phyloP scores from a whole-genome alignment of 1,140 invertebrate genomes.

The Oedothorax gibbosus region DNA sequence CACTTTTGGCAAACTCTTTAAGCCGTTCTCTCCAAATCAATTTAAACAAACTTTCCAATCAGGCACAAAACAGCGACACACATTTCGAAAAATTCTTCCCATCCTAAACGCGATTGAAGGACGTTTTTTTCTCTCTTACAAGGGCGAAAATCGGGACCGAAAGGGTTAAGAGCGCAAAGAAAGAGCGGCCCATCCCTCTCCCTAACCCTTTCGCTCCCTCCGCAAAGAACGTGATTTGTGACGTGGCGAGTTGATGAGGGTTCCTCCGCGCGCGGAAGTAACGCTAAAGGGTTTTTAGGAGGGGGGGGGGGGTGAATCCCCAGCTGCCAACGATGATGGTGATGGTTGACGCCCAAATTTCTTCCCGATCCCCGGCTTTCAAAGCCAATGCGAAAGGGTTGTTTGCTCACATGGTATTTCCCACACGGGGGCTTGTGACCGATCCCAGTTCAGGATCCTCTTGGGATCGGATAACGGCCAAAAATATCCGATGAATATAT shows the following conservation, averaged over 20 bases:
- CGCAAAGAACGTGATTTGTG: conserved; percentile 57
- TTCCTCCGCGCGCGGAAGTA: conserved; percentile 46
- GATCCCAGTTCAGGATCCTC: too few species aligned
- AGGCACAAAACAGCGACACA: too few species aligned
- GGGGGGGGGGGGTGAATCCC: conserved; percentile 7
- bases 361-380: conserved; percentile 19
- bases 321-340: conserved; percentile 42
- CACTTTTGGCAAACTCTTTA: too few species aligned
- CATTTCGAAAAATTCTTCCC: too few species aligned
- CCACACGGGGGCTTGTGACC: conserved; percentile 22
- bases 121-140: neutral
- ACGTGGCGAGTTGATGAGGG: conserved; percentile 60
- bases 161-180: conserved; percentile 6
- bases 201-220: conserved; percentile 49
- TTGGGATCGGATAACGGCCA: too few species aligned
- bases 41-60: too few species aligned
- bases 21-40: too few species aligned
- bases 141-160: neutral
- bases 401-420: conserved; percentile 59
- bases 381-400: conserved; percentile 48
- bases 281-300: conserved; percentile 52
- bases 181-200: conserved; percentile 55
- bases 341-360: conserved; percentile 53
- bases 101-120: neutral
- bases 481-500: too few species aligned